Evolutionary conservation across 2,888 invertebrate species (phyloP), one percentile per base, ranked within the genome.

Genomic region (Pyrrhia umbra): DNA sequence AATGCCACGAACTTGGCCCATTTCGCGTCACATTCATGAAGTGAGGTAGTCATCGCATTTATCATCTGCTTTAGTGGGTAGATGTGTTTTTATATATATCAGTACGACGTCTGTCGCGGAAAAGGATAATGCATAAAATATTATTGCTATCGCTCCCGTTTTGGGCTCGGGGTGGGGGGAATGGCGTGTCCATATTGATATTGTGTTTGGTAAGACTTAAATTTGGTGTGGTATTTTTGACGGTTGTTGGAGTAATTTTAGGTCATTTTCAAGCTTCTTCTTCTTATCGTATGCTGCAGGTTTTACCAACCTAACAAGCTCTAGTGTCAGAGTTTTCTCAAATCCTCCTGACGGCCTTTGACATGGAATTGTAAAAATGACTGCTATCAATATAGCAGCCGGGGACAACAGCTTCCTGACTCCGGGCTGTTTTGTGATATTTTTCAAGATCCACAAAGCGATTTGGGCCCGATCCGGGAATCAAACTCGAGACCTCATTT

Each of bases 71-170:
- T n/a, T 34, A 45, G n/a, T 34, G 9, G 6, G 20, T 39, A 49
- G n/a, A 49, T 58, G 25, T 72, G 40, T 63, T 75, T 77, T 75
- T 74, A 65, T 69, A 61, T 69, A 40, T 34, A 34, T 54, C 20
- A 34, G 25, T 51, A 51, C 43, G 70, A 45, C 51, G 58, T 57
- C 46, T 64, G 64, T 69, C 52, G 57, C 30, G 21, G n/a, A 46
- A 49, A 49, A 61, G 75, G 59, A 79, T 78, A 75, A 79, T 79
- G 75, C 65, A 75, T 79, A 75, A 75, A 59, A 75, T 75, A 75
- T 75, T 62, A 69, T 69, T 62, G 39, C 25, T 43, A 51, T 60
- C 42, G 20, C 43, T 42, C 23, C 76, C 54, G 50, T 75, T 69
- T 43, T 43, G 45, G 16, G 42, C 15, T 8, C 5, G 47, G 34